Evolutionary conservation across 2,888 invertebrate genomes (phyloP).

Genomic region (Ophion ventricosus): DNA sequence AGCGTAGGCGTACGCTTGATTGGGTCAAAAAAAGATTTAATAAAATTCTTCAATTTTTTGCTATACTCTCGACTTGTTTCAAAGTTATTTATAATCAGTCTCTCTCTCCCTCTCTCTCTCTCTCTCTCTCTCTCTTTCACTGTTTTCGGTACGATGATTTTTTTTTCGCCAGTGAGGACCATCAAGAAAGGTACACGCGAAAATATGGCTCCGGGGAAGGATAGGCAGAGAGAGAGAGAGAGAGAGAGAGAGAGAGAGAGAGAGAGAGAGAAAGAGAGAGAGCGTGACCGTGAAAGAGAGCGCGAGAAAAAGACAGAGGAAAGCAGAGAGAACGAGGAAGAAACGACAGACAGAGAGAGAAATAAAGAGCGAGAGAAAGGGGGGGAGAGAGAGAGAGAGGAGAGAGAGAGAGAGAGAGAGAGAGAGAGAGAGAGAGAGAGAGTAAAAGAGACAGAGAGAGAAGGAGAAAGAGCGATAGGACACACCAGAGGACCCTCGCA

Average conservation of each 20-base stretch:
- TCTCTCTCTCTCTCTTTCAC: neutral
- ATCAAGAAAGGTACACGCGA: neutral
- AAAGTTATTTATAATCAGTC: neutral
- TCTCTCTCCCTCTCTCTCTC: neutral
- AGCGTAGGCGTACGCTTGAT: conserved; percentile 17
- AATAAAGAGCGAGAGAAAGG: too few species aligned
- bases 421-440: neutral
- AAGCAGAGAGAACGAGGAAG: neutral
- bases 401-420: conserved; percentile 27
- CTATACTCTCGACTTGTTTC: conserved; percentile 8
- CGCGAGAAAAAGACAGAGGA: conserved; percentile 29
- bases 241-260: conserved; percentile 41
- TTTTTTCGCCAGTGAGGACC: conserved; percentile 9
- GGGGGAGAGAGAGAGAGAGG: conserved; percentile 42
- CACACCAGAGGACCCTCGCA: conserved; percentile 35
- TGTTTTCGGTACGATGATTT: conserved; percentile 8
- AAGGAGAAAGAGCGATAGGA: conserved; percentile 28
- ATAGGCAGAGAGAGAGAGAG: too few species aligned
- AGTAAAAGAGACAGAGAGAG: conserved; percentile 15
- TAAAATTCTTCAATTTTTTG: conserved; percentile 49
- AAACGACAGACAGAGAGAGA: conserved; percentile 19
- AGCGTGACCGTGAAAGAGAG: too few species aligned
- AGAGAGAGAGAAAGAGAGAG: conserved; percentile 39
- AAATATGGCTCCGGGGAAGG: neutral
- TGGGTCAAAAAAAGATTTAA: conserved; percentile 42